A percentile compares a stretch with the other conserved stretches of the same genome.
Conservation (phyloP, 2,113 vertebrate genomes). For the Seriola aureovittata region DNA sequence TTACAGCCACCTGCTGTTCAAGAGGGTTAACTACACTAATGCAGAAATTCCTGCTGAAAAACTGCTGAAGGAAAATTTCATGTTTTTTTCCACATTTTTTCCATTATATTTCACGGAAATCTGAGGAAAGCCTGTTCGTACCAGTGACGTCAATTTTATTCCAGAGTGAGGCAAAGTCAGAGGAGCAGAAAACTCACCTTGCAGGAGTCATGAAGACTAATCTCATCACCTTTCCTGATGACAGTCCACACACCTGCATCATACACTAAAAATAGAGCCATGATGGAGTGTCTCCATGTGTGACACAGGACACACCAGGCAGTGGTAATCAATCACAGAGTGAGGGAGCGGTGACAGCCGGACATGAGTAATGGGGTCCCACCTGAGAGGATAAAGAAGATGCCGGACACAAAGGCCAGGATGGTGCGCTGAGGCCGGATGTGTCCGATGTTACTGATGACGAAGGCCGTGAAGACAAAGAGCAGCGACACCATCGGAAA, state of each 20-base stretch:
- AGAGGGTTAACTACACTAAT: conserved; percentile 46
- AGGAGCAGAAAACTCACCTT: background rate
- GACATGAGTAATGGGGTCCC: conserved; percentile 49
- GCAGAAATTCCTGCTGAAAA: conserved; percentile 5
- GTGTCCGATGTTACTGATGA: conserved; percentile 97
- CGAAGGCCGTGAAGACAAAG: conserved; percentile 98
- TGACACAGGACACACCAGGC: conserved; percentile 53
- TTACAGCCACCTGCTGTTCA: conserved; percentile 76
- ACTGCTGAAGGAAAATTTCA: background rate
- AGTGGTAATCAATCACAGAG: conserved; percentile 52
- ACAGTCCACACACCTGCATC: conserved; percentile 41
- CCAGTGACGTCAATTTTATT: background rate
- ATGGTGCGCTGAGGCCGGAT: conserved; percentile 96
- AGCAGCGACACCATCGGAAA: conserved; percentile 98
- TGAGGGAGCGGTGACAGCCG: conserved; percentile 14
- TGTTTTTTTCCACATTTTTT: background rate
- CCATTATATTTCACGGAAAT: background rate
- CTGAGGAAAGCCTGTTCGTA: background rate
- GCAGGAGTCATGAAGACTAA: background rate
- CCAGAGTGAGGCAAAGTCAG: conserved; percentile 10
- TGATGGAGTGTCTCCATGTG: conserved; percentile 52
- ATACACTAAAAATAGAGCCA: conserved; percentile 60
- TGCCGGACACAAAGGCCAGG: conserved; percentile 96
- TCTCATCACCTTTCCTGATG: conserved; percentile 32
- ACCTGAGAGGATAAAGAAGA: conserved; percentile 99